Evolutionary conservation across 2,888 invertebrate genomes (phyloP).

Genomic region (Eupithecia inturbata): DNA sequence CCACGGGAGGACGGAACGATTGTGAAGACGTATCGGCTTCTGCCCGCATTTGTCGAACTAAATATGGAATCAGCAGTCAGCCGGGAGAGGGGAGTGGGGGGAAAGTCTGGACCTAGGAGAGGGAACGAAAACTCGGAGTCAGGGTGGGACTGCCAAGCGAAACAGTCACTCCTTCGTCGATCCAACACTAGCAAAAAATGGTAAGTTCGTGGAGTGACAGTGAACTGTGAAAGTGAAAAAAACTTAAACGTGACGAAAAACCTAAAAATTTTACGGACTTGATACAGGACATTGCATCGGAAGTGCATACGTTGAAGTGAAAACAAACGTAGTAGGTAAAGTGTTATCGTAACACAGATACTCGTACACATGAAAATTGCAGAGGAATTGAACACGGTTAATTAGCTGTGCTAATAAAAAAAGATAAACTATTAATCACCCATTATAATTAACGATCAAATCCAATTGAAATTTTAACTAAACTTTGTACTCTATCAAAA

Average conservation of each 20-base stretch:
- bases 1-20: slow-evolving; percentile 57
- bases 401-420: neutral
- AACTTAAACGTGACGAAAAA: slow-evolving; percentile 27
- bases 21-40: slow-evolving; percentile 68
- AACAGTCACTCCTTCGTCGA: slow-evolving; percentile 81
- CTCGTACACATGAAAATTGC: neutral
- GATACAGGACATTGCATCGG: slow-evolving; percentile 22
- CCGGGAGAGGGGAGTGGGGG: slow-evolving; percentile 50
- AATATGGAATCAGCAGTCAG: slow-evolving; percentile 73
- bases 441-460: neutral
- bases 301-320: slow-evolving; percentile 29
- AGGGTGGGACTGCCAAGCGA: slow-evolving; percentile 82
- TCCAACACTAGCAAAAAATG: slow-evolving; percentile 77
- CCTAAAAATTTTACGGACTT: slow-evolving; percentile 21
- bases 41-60: slow-evolving; percentile 76
- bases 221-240: slow-evolving; percentile 56
- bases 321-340: slow-evolving; percentile 19
- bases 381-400: neutral
- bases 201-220: slow-evolving; percentile 66
- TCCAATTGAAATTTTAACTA: neutral
- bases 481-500: neutral
- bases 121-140: slow-evolving; percentile 74
- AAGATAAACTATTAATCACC: neutral
- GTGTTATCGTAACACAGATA: slow-evolving; percentile 13
- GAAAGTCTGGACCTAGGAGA: slow-evolving; percentile 61